phyloP scores from a whole-genome alignment of 2,797 vertebrate species.

The Basileuterus tristriatus region DNA sequence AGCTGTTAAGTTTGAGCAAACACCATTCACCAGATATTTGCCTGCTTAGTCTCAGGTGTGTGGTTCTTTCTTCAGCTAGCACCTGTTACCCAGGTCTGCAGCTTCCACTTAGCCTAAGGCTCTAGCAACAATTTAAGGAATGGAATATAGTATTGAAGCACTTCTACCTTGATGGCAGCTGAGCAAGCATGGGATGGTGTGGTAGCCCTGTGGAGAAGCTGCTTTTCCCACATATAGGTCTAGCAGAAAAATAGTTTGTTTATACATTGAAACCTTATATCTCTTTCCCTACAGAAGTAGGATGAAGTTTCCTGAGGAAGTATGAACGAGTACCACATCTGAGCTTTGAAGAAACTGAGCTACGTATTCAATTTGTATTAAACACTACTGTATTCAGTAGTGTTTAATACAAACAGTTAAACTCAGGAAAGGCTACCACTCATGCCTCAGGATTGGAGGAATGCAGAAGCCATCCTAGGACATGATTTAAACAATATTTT shows the following conservation, averaged over 20 bases:
- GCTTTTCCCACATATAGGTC: background rate
- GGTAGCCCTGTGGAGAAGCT: background rate
- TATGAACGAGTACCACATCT: background rate
- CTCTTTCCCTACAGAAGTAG: background rate
- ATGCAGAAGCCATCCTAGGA: background rate
- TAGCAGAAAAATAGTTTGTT: background rate
- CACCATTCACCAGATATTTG: background rate
- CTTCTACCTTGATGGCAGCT: background rate
- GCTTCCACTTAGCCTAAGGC: background rate
- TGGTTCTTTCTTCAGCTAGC: background rate
- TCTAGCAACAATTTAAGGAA: background rate
- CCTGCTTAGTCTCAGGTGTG: background rate
- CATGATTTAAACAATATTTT: background rate
- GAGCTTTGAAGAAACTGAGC: background rate
- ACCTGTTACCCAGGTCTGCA: background rate
- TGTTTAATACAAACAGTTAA: background rate
- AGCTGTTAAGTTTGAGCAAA: background rate
- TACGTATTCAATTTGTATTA: background rate
- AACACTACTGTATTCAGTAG: background rate
- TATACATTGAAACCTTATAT: background rate
- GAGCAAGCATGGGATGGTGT: background rate
- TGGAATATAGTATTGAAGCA: background rate
- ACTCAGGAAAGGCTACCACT: background rate
- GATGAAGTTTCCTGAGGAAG: background rate
- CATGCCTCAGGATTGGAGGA: background rate